These are phyloP conservation scores for Mesocentrotus franciscanus DNA, from an alignment of 53 echinoderm and acorn worm species.

Conservation along the genomic window DNA sequence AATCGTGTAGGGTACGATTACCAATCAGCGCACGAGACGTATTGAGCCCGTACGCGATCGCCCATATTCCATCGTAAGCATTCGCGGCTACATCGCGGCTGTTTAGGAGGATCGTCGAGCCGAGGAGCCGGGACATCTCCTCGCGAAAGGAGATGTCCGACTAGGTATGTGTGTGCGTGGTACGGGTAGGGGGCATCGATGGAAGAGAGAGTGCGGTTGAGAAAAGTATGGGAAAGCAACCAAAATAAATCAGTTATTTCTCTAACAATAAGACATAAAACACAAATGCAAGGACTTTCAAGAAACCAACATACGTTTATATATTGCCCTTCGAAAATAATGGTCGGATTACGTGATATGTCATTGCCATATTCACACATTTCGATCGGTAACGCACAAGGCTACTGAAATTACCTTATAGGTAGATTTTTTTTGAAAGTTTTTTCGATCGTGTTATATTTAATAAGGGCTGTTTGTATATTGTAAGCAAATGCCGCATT, in stretches of 20 bases:
- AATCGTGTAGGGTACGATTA: conserved; percentile 59
- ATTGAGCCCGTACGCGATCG: conserved; percentile 71
- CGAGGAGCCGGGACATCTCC: background rate
- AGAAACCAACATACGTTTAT: background rate
- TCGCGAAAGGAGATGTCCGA: background rate
- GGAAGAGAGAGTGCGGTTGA: no score
- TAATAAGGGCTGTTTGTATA: no score
- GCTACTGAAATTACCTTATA: no score
- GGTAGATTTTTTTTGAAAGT: no score
- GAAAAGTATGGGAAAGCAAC: no score
- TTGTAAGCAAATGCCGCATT: no score
- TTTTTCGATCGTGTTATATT: no score
- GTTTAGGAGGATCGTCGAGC: conserved; percentile 35
- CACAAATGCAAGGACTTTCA: background rate
- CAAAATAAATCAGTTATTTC: background rate
- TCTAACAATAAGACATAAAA: background rate
- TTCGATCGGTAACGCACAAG: no score
- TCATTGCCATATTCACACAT: no score
- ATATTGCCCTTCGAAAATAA: no score
- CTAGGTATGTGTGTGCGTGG: background rate
- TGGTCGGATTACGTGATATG: no score
- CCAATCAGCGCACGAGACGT: conserved; percentile 53
- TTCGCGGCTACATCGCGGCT: conserved; percentile 67
- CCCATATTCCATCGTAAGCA: conserved; percentile 80
- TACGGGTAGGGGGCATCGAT: background rate